Conservation (phyloP, 2,113 vertebrate genomes). For the Lathamus discolor region DNA sequence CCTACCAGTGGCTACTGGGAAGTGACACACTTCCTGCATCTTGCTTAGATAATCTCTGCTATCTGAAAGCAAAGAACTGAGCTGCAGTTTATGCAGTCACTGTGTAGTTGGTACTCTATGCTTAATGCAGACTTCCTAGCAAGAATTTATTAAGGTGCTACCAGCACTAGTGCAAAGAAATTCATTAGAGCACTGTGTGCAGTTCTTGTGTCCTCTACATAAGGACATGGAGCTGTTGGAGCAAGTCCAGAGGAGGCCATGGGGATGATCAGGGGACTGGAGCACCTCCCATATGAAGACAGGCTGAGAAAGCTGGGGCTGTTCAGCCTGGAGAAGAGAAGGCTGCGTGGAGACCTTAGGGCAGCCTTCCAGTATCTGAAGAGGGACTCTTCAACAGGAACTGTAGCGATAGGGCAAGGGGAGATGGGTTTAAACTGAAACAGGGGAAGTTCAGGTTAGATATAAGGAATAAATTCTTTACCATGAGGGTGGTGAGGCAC, state of each 20-base stretch:
- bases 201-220: neutral
- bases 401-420: neutral
- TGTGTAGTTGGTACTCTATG: neutral
- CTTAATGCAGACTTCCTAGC: neutral
- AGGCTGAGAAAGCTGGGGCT: neutral
- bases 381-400: neutral
- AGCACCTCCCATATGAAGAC: neutral
- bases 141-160: neutral
- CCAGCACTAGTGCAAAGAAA: neutral
- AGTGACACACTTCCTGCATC: constrained; percentile 42
- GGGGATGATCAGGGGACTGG: neutral
- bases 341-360: neutral
- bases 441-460: neutral
- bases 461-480: neutral
- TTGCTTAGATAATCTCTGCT: neutral
- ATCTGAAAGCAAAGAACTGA: neutral
- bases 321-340: neutral
- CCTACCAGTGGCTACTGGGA: neutral
- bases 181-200: neutral
- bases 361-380: neutral
- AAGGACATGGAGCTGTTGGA: neutral
- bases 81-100: neutral
- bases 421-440: neutral
- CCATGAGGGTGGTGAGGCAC: neutral
- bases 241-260: neutral